phyloP scores from a whole-genome alignment of 2,113 vertebrate species.

The Nesospiza acunhae region DNA sequence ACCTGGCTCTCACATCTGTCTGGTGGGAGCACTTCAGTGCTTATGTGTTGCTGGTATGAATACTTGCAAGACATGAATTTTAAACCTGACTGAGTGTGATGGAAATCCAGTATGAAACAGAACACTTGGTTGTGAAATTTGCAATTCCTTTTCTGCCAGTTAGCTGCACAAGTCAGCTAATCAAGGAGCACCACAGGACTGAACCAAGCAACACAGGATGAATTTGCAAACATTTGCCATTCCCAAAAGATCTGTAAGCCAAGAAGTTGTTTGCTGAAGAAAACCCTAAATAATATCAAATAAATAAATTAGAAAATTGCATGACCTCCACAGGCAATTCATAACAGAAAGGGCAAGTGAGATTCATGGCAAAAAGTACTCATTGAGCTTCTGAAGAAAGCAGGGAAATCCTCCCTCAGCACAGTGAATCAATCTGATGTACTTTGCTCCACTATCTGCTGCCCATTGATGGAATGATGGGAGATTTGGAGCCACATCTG shows the following conservation, averaged over 20 bases:
- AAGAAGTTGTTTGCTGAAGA: neutral
- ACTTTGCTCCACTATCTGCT: neutral
- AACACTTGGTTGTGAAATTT: neutral
- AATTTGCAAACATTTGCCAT: neutral
- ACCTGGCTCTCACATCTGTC: constrained; percentile 42
- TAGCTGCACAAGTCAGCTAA: constrained; percentile 10
- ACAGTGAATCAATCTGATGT: neutral
- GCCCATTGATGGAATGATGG: neutral
- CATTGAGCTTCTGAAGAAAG: neutral
- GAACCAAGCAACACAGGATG: neutral
- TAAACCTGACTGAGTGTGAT: constrained; percentile 4
- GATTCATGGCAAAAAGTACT: neutral
- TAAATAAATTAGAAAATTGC: neutral
- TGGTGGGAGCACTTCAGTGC: constrained; percentile 33
- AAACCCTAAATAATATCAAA: neutral
- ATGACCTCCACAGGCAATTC: neutral
- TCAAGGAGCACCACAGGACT: neutral
- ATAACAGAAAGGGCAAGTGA: neutral
- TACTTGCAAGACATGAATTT: constrained; percentile 20
- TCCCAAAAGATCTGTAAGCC: neutral
- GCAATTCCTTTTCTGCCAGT: neutral
- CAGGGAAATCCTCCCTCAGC: neutral
- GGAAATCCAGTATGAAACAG: constrained; percentile 7
- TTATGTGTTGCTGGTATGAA: neutral
- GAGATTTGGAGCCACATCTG: neutral